phyloP scores from a whole-genome alignment of 2,797 vertebrate genomes.

The Microchirus variegatus region DNA sequence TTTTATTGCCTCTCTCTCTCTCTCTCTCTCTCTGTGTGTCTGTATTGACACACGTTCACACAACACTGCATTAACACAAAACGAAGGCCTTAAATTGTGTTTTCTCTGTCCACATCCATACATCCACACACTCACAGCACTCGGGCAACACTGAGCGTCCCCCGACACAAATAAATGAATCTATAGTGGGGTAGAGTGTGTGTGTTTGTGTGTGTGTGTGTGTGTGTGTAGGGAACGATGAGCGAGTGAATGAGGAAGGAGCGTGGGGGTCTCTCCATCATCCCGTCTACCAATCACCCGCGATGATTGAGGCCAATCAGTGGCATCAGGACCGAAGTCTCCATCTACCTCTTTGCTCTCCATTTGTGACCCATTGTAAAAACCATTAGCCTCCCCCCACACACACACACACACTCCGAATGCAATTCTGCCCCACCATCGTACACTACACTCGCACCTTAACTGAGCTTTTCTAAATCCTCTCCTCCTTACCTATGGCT shows the following conservation, averaged over 20 bases:
- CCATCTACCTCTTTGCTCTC: constrained; percentile 34
- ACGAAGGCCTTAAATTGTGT: neutral
- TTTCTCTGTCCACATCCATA: constrained; percentile 31
- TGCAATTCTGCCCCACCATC: constrained; percentile 31
- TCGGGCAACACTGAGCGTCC: constrained; percentile 11
- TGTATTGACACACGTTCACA: too few species aligned
- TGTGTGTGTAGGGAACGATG: constrained; percentile 6
- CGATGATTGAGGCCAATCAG: constrained; percentile 74
- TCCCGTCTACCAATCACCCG: constrained; percentile 58
- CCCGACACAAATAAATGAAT: constrained; percentile 57
- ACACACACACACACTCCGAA: constrained; percentile 11
- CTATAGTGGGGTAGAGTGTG: constrained; percentile 14
- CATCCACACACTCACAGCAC: constrained; percentile 16
- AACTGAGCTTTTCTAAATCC: constrained; percentile 66
- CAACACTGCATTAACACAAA: constrained; percentile 25
- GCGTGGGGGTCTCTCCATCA: constrained; percentile 36
- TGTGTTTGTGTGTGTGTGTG: too few species aligned
- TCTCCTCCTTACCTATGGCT: constrained; percentile 44
- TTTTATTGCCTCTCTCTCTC: too few species aligned
- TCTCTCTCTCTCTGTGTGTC: too few species aligned
- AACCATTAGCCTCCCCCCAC: constrained; percentile 43
- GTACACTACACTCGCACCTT: constrained; percentile 23
- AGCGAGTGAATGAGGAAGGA: constrained; percentile 16
- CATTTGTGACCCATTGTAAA: constrained; percentile 58
- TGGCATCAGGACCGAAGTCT: constrained; percentile 35